These are phyloP conservation scores for Bombus terrestris DNA, from an alignment of 1,140 invertebrate species.

Conservation along the genomic window DNA sequence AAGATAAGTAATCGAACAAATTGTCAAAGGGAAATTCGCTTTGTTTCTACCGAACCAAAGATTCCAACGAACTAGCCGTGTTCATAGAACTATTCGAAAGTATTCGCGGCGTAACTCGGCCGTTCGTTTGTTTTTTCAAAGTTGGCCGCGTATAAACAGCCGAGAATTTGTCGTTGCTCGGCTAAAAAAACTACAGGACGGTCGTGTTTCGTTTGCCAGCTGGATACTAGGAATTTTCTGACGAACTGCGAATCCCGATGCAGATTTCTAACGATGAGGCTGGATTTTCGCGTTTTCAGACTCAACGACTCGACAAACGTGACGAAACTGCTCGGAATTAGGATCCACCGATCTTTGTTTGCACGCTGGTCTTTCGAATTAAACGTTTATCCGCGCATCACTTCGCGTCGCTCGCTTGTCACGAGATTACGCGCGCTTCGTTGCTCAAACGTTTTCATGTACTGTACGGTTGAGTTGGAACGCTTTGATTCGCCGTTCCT, in stretches of 20 bases:
- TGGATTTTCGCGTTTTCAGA: background rate
- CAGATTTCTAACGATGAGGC: background rate
- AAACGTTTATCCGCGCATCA: background rate
- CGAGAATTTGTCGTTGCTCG: constrained; percentile 33
- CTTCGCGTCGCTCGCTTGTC: no score
- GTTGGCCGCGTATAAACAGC: constrained; percentile 40
- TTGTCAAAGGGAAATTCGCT: background rate
- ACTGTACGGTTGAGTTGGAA: no score
- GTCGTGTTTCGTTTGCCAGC: background rate
- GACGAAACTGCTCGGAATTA: background rate
- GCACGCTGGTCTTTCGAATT: background rate
- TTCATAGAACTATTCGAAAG: constrained; percentile 27
- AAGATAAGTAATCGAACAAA: background rate
- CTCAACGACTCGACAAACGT: background rate
- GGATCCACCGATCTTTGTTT: background rate
- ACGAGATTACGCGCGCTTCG: background rate
- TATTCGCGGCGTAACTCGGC: constrained; percentile 54
- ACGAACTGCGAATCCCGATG: background rate
- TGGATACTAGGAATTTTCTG: background rate
- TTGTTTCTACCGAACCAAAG: background rate
- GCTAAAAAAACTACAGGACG: constrained; percentile 5
- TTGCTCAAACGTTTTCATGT: background rate
- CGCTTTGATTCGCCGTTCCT: background rate
- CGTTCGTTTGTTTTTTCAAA: constrained; percentile 51
- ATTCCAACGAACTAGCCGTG: background rate